phyloP scores from a whole-genome alignment of 2,888 invertebrate genomes.

The Philereme transversata region DNA sequence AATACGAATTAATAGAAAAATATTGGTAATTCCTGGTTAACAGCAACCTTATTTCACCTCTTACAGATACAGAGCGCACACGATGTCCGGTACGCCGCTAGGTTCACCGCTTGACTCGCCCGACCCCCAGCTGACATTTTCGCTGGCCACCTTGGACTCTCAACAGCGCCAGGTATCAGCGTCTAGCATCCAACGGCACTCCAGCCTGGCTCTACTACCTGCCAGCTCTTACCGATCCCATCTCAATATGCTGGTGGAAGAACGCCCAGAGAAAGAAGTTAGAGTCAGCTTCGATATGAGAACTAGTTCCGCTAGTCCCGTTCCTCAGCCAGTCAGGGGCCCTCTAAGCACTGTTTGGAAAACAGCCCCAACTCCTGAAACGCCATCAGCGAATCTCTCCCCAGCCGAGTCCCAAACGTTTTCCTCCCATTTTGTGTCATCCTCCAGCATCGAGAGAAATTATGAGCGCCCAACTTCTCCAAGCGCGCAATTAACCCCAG shows the following conservation, averaged over 20 bases:
- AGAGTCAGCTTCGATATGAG: constrained; percentile 76
- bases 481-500: constrained; percentile 84
- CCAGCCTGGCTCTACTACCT: constrained; percentile 75
- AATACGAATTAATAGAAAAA: too few species aligned
- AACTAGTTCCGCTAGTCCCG: constrained; percentile 64
- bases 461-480: constrained; percentile 79
- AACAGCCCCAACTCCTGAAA: constrained; percentile 85
- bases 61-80: constrained; percentile 92
- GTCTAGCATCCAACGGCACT: constrained; percentile 76
- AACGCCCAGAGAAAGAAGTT: constrained; percentile 75
- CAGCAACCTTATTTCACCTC: background rate
- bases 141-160: constrained; percentile 84
- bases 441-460: constrained; percentile 76
- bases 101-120: constrained; percentile 94
- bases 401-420: constrained; percentile 85
- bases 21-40: too few species aligned
- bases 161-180: constrained; percentile 87
- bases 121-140: constrained; percentile 87
- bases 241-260: constrained; percentile 78
- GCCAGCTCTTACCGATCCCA: constrained; percentile 79
- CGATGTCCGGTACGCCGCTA: constrained; percentile 90
- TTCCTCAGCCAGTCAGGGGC: constrained; percentile 70
- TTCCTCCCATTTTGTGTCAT: constrained; percentile 85
- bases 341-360: constrained; percentile 75
- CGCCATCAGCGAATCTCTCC: constrained; percentile 87